Conservation (phyloP, 2,888 invertebrate species). For the Sinhomidia bicolor region DNA sequence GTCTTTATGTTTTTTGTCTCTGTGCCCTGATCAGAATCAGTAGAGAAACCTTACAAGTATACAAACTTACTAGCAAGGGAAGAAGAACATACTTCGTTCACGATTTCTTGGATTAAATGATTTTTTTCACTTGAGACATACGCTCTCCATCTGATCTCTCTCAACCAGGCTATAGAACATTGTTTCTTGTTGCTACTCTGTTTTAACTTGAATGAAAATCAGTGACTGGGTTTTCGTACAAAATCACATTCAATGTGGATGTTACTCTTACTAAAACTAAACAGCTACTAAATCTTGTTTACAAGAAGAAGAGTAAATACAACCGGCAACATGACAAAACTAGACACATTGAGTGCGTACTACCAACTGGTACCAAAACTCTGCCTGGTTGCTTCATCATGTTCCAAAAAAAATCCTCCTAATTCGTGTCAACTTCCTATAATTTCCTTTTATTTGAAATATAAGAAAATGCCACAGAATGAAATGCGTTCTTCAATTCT, state of each 20-base stretch:
- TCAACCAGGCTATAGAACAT: neutral
- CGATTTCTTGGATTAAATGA: neutral
- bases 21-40: constrained; percentile 58
- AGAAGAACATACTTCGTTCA: neutral
- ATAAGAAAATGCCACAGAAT: neutral
- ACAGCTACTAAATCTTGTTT: neutral
- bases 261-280: neutral
- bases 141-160: neutral
- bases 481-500: neutral
- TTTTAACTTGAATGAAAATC: neutral
- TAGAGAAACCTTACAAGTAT: neutral
- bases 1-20: constrained; percentile 55
- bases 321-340: neutral
- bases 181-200: neutral
- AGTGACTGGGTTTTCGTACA: neutral
- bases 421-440: constrained; percentile 49
- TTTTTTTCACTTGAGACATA: neutral
- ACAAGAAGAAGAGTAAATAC: neutral
- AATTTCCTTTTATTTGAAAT: constrained; percentile 27
- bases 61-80: neutral
- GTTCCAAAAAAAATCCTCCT: neutral
- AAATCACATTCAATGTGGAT: neutral
- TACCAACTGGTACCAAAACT: neutral
- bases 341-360: neutral
- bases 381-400: neutral